Evolutionary conservation across 2,797 vertebrate genomes (phyloP), one percentile per base, ranked within the genome.

Genomic region (Pipistrellus nathusii): DNA sequence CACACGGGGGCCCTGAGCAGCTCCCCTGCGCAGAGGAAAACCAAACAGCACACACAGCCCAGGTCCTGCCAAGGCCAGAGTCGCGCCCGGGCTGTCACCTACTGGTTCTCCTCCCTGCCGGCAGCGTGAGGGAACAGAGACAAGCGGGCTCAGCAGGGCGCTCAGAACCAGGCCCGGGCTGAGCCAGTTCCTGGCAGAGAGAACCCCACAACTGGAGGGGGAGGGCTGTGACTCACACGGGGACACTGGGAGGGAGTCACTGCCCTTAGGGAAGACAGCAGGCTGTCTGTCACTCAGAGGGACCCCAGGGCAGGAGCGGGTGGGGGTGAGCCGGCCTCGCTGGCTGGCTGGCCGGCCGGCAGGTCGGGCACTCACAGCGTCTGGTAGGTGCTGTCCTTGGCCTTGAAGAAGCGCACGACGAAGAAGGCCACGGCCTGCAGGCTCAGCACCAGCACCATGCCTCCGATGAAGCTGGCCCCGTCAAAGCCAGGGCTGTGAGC

Each of bases 361-460:
- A 14, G 32, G 44, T 72, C 82, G 5, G 53, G 77, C 59, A 95
- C 98, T 99, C 98, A 99, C 99, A 99, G 99, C 2, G 99, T 99
- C 98, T 99, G 99, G 96, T 99, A 99, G 97, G 96, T 98, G 98
- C 98, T 99, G 97, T 99, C 99, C 98, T 99, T 99, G 0, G 99
- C 98, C 95, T 99, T 99, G 96, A 99, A 98, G 98, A 99, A 99
- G 81, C 98, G 99, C 98, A 99, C 97, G 86, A 99, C 71, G 5
- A 99, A 98, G 98, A 99, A 99, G 84, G 98, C 98, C 0, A 98
- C 98, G 0, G 99, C 98, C 97, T 99, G 99, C 81, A 99, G 85
- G 62, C 98, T 98, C 87, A 99, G 97, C 91, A 99, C 99, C 62
- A 99, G 98, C 93, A 99, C 98, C 1, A 99, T 98, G 57, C 99